Percentiles rank a stretch among this genome's conserved stretches.
phyloP scores from a whole-genome alignment of 2,888 invertebrate genomes.

The Timandra comae region DNA sequence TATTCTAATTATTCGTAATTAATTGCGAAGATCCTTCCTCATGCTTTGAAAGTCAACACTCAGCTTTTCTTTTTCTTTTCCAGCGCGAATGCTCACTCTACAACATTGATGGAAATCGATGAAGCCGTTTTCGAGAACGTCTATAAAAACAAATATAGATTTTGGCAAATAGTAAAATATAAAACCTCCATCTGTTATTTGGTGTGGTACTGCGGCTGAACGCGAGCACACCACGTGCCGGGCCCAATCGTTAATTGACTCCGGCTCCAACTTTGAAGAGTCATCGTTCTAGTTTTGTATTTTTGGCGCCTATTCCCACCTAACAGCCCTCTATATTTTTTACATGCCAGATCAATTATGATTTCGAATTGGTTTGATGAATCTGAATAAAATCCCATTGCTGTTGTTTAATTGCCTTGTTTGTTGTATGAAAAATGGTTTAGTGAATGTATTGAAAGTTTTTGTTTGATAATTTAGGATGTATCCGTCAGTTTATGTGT shows the following conservation, averaged over 20 bases:
- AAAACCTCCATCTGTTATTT: constrained; percentile 24
- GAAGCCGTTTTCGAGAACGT: too few species aligned
- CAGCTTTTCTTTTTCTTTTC: too few species aligned
- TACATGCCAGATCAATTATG: constrained; percentile 74
- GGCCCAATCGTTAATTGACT: constrained; percentile 65
- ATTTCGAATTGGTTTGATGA: constrained; percentile 74
- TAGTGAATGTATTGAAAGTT: too few species aligned
- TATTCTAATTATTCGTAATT: too few species aligned
- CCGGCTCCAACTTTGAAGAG: constrained; percentile 63
- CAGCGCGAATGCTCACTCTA: too few species aligned
- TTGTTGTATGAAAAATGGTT: constrained; percentile 65
- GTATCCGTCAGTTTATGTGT: too few species aligned
- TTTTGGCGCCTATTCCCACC: constrained; percentile 71
- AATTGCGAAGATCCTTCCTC: too few species aligned
- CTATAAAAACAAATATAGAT: too few species aligned
- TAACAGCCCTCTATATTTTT: constrained; percentile 70
- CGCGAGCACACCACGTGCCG: constrained; percentile 54
- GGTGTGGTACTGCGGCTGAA: constrained; percentile 16
- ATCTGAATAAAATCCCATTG: constrained; percentile 75
- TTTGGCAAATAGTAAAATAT: too few species aligned
- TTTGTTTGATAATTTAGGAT: too few species aligned
- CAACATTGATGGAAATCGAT: too few species aligned
- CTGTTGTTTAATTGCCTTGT: constrained; percentile 71
- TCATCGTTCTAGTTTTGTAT: constrained; percentile 72
- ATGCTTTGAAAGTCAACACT: too few species aligned